phyloP scores from a whole-genome alignment of 2,888 invertebrate genomes.

The Epinotia demarniana region DNA sequence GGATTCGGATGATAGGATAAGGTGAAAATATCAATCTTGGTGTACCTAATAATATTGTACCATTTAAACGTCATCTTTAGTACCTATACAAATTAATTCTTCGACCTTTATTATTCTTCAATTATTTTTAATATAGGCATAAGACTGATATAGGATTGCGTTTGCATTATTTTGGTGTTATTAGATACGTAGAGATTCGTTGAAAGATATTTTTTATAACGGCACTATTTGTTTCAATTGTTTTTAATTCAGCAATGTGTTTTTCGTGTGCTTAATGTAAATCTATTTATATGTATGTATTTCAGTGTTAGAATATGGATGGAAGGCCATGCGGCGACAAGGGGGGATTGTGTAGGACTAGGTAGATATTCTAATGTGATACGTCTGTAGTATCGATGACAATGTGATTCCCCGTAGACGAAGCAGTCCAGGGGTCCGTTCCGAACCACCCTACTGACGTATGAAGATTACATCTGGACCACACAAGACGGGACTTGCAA shows the following conservation, averaged over 20 bases:
- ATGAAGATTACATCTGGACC: background rate
- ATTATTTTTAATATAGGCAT: slow-evolving; percentile 73
- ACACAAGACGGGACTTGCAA: background rate
- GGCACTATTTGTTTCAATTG: slow-evolving; percentile 68
- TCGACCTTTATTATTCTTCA: slow-evolving; percentile 53
- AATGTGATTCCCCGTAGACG: slow-evolving; percentile 61
- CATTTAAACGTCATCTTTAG: slow-evolving; percentile 58
- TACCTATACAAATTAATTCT: slow-evolving; percentile 51
- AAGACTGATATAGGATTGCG: slow-evolving; percentile 79
- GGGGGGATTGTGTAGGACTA: slow-evolving; percentile 51
- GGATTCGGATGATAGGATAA: slow-evolving; percentile 65
- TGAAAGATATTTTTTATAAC: slow-evolving; percentile 59
- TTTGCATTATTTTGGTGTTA: slow-evolving; percentile 58
- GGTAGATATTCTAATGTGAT: slow-evolving; percentile 69
- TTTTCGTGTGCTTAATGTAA: slow-evolving; percentile 58
- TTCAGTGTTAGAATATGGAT: slow-evolving; percentile 63
- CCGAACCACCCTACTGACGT: background rate
- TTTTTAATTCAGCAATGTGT: slow-evolving; percentile 45
- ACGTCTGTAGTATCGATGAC: slow-evolving; percentile 63
- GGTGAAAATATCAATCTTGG: slow-evolving; percentile 65
- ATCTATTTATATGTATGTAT: slow-evolving; percentile 50
- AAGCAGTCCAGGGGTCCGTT: slow-evolving; percentile 50
- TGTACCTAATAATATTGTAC: slow-evolving; percentile 61
- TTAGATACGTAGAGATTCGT: slow-evolving; percentile 53
- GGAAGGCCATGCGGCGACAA: slow-evolving; percentile 51